Base-by-base conservation (phyloP, 2,113 vertebrate genomes). In the Malurus melanocephalus region DNA sequence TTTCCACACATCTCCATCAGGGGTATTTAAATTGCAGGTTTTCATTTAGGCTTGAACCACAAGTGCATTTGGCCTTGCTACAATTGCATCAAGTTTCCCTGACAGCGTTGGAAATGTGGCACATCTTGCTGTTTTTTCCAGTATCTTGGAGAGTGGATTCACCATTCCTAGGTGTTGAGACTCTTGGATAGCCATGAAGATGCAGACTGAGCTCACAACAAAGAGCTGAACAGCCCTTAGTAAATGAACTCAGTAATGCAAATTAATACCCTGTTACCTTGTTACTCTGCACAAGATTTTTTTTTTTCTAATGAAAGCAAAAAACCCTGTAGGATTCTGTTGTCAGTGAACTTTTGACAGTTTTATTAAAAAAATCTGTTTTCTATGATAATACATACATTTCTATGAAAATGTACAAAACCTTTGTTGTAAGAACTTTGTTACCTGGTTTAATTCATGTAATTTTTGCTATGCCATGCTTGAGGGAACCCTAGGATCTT, bases 141-240 rank as follows among this genome's bases (percentile, higher is more conserved):
- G 11, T 48, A 8, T 77, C 40, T 55, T 46, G 56, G 51, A 55
- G 40, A 35, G 13, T 27, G 21, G 22, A 71, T 71, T 83, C 14
- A n/a, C 48, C 7, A 5, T 62, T 79, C 21, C 32, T 40, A 6
- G 17, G 30, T 93, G 43, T 80, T 40, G 76, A 10, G 27, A 27
- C 27, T 72, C 21, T 60, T 62, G 53, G 35, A 49, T 53, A 51
- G 20, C 20, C 55, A 49, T 16, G 35, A 71, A 64, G 46, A 42
- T 18, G 24, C 51, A 73, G 33, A 45, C 1, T 0, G 0, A 43
- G 13, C 21, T 33, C 30, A 5, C 26, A 53, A 53, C 15, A 49
- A 75, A 26, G 26, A 72, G 42, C 30, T 73, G 40, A 89, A 75
- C 17, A 72, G 32, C 11, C 16, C 2, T 28, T 42, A 30, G 32